Conservation (phyloP, 1,140 invertebrate species). For the Samia ricini region DNA sequence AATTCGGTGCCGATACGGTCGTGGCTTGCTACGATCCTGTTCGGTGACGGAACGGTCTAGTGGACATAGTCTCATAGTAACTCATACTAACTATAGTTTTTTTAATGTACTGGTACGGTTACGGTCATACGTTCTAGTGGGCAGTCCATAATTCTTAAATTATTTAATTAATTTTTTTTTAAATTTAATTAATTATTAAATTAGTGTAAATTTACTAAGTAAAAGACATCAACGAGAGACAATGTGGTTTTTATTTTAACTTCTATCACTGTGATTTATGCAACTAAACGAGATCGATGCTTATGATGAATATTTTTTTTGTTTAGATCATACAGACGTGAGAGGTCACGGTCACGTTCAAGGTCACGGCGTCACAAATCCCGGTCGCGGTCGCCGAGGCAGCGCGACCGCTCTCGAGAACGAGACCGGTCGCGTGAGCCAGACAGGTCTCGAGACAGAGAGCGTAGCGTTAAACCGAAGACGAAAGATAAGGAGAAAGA, state of each 20-base stretch:
- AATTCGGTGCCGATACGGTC: too few relatives aligned
- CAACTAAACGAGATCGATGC: not conserved
- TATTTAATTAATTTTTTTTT: too few relatives aligned
- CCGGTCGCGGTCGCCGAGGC: constrained; percentile 64
- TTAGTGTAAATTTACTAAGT: not conserved
- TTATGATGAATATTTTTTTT: not conserved
- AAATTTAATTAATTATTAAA: not conserved
- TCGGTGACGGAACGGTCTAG: too few relatives aligned
- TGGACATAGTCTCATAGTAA: too few relatives aligned
- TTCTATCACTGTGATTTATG: not conserved
- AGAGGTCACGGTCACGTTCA: constrained; percentile 71
- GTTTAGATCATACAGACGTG: constrained; percentile 63
- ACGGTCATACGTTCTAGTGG: too few relatives aligned
- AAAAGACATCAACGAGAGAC: not conserved
- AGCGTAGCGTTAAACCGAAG: constrained; percentile 58
- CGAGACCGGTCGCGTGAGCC: constrained; percentile 32
- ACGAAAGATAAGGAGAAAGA: constrained; percentile 69
- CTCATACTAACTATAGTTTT: too few relatives aligned
- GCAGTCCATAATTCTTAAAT: too few relatives aligned
- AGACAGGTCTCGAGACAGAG: constrained; percentile 47
- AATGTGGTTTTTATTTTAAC: not conserved
- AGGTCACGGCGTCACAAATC: constrained; percentile 71
- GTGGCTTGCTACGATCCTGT: too few relatives aligned
- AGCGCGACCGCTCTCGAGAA: constrained; percentile 45
- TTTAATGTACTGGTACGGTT: too few relatives aligned